Base-by-base conservation (phyloP, 2,888 invertebrate genomes). In the Mimas tiliae region DNA sequence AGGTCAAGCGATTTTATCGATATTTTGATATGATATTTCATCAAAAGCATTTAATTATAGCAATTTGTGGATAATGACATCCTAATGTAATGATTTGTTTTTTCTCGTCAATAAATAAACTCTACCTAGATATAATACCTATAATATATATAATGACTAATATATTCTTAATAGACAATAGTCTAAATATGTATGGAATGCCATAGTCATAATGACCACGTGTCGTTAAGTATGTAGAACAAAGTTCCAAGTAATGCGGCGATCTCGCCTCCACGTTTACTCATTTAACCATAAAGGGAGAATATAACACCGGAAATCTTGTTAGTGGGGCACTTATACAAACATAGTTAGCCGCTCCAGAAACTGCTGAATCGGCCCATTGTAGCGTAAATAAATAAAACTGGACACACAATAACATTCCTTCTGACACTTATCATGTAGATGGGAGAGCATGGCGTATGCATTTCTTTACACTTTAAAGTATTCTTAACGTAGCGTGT, bases 321-420 rank as follows among this genome's bases (percentile, higher is more conserved):
- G 58, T 58, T 58, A 58, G 58, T 58, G 58, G 42, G 19, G 16
- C 58, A 58, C 58, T 52, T 58, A 58, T 42, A 38, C 58, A 58
- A 42, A 58, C 42, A 42, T 58, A 58, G 58, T 58, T 58, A 58
- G 58, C 58, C 58, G 58, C 58, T 42, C 58, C 58, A 58, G 58
- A 58, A 58, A 58, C 38, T 42, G 58, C 58, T 58, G 58, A 58
- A 58, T 58, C 42, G 58, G 58, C 58, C 42, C 58, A 58, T 58
- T 58, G 58, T 58, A 19, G 58, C 42, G 42, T 58, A 58, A 58
- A 58, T 58, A 58, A 58, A 58, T 58, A 58, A 55, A 58, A 58
- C 58, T 58, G 58, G 58, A 42, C 42, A 38, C 58, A 58, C 58
- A 58, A 58, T 58, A 58, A 58, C 58, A 58, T 58, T 58, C 58